Evolutionary conservation across 64 coral and sea anemone species (phyloP).

Genomic region (Astreopora myriophthalma): DNA sequence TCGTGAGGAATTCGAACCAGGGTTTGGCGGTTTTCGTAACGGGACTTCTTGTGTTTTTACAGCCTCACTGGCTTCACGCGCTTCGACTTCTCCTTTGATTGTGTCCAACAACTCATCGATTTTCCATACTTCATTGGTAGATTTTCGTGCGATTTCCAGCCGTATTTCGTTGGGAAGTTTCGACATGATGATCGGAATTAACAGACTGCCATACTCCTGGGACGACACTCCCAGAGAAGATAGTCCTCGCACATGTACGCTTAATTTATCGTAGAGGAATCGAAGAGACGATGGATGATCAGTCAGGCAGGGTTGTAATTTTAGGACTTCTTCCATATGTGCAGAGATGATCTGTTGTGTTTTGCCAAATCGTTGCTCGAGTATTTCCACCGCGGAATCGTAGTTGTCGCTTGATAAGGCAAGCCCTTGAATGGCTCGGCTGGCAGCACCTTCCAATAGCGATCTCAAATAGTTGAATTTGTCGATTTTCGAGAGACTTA

Average conservation of each 20-base stretch:
- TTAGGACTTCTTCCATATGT: constrained; percentile 9
- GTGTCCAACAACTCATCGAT: constrained; percentile 38
- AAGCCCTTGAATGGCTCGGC: constrained; percentile 6
- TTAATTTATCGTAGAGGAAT: constrained; percentile 43
- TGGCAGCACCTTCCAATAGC: background rate
- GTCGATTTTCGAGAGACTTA: constrained; percentile 11
- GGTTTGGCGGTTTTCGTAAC: background rate
- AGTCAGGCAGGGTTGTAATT: background rate
- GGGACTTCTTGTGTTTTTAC: background rate
- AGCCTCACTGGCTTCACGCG: constrained; percentile 40
- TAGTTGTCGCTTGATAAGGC: background rate
- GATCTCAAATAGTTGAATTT: constrained; percentile 42
- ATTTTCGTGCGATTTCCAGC: constrained; percentile 30
- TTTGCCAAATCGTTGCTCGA: constrained; percentile 8
- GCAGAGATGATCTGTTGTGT: background rate
- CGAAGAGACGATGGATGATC: constrained; percentile 15
- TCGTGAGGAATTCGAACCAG: background rate
- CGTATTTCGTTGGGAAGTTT: constrained; percentile 25
- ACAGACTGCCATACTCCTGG: constrained; percentile 40
- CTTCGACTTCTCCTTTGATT: constrained; percentile 42
- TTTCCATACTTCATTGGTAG: constrained; percentile 11
- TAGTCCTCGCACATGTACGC: constrained; percentile 37
- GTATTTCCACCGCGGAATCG: background rate
- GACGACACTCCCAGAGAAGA: constrained; percentile 27
- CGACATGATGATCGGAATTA: constrained; percentile 54